Evolutionary conservation across 2,797 vertebrate species (phyloP), one percentile per base, ranked within the genome.

Genomic region (Poeciliopsis paucimaculata): DNA sequence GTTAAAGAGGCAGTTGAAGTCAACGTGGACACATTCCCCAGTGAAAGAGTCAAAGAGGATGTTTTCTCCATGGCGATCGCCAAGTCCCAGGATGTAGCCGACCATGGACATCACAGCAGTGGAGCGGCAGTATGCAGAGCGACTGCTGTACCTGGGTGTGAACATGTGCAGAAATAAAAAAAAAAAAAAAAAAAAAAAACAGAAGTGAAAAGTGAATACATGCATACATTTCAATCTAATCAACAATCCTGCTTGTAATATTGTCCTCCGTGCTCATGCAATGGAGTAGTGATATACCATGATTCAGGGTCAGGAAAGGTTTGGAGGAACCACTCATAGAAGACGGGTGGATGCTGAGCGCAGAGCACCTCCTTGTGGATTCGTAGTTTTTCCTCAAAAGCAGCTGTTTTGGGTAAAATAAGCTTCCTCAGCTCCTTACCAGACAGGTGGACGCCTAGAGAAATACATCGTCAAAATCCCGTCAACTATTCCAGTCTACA

Each of bases 1-100:
- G 93, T 99, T 99, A 88, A 99, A 99, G 76, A 99, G 97, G 93
- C 98, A 99, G 96, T 99, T 99, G 95, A 99, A 99, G 94, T 99
- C 98, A 11, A 99, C 98, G 3, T 99, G 98, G 81, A 99, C 96
- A 84, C 97, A 99, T 91, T 99, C 98, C 23, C 98, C 98, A 3
- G 97, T 99, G 81, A 98, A 94, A 16, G 98, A 98, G 90, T 99
- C 98, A 77, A 99, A 99, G 12, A 99, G 93, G 93, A 99, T 99
- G 90, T 99, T 99, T 91, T 99, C 98, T 64, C 98, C 98, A 13
- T 99, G 98, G 26, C 98, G 97, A 89, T 99, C 98, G 39, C 98
- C 98, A 80, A 99, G 95, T 39, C 98, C 98, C 60, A 99, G 95
- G 90, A 99, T 93, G 90, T 99, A 99, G 16, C 98, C 98, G 77